Conservation (phyloP, 2,797 vertebrate genomes). For the Falco cherrug region DNA sequence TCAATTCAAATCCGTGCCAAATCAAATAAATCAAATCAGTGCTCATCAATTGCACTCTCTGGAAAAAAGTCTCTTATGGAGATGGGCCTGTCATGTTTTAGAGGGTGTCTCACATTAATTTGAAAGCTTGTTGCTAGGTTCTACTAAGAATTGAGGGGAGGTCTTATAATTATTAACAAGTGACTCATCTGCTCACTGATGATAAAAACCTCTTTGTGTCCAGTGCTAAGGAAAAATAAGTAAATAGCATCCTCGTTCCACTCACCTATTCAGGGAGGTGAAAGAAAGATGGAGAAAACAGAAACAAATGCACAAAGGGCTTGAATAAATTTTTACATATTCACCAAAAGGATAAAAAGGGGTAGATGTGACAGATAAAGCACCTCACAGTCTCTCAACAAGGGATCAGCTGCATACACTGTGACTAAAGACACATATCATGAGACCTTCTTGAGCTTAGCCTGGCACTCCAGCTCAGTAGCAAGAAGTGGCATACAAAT, state of each 20-base stretch:
- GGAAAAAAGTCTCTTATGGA: background rate
- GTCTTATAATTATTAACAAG: background rate
- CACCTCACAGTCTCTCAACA: background rate
- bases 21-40: no score
- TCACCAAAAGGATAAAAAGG: background rate
- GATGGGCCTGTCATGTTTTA: background rate
- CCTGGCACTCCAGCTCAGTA: background rate
- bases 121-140: background rate
- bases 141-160: background rate
- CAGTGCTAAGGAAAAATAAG: background rate
- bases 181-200: background rate
- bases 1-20: no score
- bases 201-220: background rate
- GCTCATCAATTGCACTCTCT: background rate
- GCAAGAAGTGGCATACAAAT: background rate
- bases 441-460: background rate
- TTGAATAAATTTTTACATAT: background rate
- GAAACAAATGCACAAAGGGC: background rate
- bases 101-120: background rate
- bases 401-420: background rate
- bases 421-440: background rate
- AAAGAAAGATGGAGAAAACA: background rate
- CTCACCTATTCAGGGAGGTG: background rate
- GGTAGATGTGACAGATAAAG: background rate
- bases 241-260: background rate